These are phyloP conservation scores for Andinoacara biseriatus DNA, from an alignment of 2,113 vertebrate genomes.

Conservation along the genomic window DNA sequence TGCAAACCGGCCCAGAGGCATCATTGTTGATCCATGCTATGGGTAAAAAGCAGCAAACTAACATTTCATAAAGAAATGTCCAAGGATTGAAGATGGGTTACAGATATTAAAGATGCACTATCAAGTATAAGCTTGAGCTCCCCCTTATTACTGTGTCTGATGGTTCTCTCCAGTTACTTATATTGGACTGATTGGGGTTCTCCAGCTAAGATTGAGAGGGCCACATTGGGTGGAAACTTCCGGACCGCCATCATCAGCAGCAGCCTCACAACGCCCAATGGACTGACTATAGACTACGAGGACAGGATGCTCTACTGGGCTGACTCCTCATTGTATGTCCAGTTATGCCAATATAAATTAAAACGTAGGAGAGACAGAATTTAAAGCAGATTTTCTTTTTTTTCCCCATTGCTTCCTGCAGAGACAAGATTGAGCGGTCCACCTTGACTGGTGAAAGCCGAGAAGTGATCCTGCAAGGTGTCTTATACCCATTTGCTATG, in stretches of 20 bases:
- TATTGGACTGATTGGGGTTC: conserved; percentile 81
- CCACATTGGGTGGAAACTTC: conserved; percentile 78
- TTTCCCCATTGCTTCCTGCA: conserved; percentile 48
- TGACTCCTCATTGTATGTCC: conserved; percentile 72
- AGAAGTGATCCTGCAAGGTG: conserved; percentile 84
- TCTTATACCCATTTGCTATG: conserved; percentile 85
- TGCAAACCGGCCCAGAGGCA: conserved; percentile 83
- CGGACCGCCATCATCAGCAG: conserved; percentile 68
- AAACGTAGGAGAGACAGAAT: neutral
- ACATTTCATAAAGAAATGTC: neutral
- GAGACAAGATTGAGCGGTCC: conserved; percentile 90
- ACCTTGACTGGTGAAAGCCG: conserved; percentile 85
- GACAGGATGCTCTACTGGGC: conserved; percentile 82
- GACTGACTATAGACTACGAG: conserved; percentile 75
- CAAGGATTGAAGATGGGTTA: neutral
- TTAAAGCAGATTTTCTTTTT: neutral
- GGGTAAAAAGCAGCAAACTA: conserved; percentile 80
- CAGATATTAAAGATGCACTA: neutral
- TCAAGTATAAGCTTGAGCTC: neutral
- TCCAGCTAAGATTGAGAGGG: conserved; percentile 79
- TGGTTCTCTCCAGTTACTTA: conserved; percentile 66
- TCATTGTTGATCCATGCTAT: conserved; percentile 90
- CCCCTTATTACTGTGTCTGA: neutral
- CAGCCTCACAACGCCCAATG: conserved; percentile 70
- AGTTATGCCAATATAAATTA: neutral